These are phyloP conservation scores for Macrophya alboannulata DNA, from an alignment of 2,888 invertebrate species.

Conservation along the genomic window DNA sequence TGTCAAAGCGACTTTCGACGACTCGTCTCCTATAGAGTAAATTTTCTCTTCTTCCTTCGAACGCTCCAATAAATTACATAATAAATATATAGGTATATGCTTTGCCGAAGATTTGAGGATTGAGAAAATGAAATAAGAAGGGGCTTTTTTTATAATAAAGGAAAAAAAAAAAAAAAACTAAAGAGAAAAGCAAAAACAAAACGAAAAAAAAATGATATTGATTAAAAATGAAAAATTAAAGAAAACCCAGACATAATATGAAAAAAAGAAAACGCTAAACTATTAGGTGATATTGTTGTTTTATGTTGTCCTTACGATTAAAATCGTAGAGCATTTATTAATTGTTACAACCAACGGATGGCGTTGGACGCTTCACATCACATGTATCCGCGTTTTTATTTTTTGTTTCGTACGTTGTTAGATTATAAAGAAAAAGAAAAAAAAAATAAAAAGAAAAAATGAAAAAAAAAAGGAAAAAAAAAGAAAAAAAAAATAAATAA, in stretches of 20 bases:
- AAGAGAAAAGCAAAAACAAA: background rate
- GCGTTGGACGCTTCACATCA: conserved; percentile 60
- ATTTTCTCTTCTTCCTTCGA: conserved; percentile 35
- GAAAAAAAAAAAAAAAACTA: background rate
- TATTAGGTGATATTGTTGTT: conserved; percentile 76
- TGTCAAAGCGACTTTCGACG: conserved; percentile 33
- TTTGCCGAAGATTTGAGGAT: conserved; percentile 8
- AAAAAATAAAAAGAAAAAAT: background rate
- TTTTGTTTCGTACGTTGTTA: conserved; percentile 57
- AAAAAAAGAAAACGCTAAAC: conserved; percentile 65
- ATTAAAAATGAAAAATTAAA: background rate
- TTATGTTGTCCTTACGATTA: conserved; percentile 74
- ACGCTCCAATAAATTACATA: conserved; percentile 30
- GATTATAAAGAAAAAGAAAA: conserved; percentile 37
- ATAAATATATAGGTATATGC: background rate
- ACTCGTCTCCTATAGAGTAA: conserved; percentile 2
- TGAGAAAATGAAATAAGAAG: background rate
- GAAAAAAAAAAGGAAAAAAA: background rate
- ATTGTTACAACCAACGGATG: conserved; percentile 70
- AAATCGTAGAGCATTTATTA: conserved; percentile 73
- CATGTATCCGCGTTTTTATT: conserved; percentile 58
- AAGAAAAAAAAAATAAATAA: background rate
- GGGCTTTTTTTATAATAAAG: background rate
- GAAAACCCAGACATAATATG: conserved; percentile 5
- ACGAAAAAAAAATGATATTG: background rate